phyloP scores from a whole-genome alignment of 2,113 vertebrate species.

The Poeciliopsis turrubarensis region DNA sequence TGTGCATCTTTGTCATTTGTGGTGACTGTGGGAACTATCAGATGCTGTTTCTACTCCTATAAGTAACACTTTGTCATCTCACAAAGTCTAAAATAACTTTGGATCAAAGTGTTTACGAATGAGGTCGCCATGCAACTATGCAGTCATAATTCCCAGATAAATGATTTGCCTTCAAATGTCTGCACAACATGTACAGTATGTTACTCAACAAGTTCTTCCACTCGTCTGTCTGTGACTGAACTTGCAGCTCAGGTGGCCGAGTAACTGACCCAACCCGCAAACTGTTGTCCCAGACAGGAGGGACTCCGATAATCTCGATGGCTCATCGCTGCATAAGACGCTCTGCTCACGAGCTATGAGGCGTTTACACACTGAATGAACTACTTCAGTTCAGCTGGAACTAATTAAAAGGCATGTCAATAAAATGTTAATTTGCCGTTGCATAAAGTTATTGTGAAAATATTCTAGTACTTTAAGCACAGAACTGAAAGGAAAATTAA shows the following conservation, averaged over 20 bases:
- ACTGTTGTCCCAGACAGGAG: constrained; percentile 24
- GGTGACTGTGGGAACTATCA: neutral
- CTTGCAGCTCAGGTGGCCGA: constrained; percentile 39
- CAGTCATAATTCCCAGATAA: neutral
- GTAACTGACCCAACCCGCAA: constrained; percentile 41
- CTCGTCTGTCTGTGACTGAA: constrained; percentile 38
- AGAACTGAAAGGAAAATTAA: neutral
- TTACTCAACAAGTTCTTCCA: constrained; percentile 26
- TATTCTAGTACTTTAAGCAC: neutral
- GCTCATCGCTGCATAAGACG: no score
- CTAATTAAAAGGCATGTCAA: neutral
- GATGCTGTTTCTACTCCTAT: neutral
- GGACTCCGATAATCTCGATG: constrained; percentile 16
- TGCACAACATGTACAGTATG: constrained; percentile 10
- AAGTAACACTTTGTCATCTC: neutral
- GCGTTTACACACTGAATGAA: neutral
- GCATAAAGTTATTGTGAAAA: neutral
- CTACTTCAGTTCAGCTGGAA: neutral
- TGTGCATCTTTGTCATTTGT: neutral
- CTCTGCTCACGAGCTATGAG: neutral
- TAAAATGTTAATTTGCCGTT: neutral
- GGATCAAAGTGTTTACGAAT: neutral
- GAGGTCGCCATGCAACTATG: neutral
- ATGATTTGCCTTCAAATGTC: constrained; percentile 9
- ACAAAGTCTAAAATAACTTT: neutral